phyloP scores from a whole-genome alignment of 2,797 vertebrate species.

The Masticophis lateralis region DNA sequence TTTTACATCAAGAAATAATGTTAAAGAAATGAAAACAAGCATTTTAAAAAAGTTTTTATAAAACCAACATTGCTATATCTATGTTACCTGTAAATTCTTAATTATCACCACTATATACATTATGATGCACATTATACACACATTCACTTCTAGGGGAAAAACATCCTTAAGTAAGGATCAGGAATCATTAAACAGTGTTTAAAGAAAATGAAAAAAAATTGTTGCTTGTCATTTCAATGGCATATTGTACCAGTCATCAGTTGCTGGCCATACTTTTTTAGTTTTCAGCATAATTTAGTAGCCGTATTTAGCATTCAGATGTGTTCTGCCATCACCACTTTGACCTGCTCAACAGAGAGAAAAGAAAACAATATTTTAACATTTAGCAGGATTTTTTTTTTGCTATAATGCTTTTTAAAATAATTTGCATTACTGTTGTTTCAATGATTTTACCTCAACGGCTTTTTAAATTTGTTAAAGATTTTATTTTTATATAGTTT shows the following conservation, averaged over 20 bases:
- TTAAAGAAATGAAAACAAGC: not conserved
- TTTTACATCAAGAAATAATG: not conserved
- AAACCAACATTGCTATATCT: slow-evolving; percentile 29
- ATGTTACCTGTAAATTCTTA: slow-evolving; percentile 18
- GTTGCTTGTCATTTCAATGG: slow-evolving; percentile 17
- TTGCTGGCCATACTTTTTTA: fast-evolving
- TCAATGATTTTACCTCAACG: not conserved
- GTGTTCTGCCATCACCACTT: slow-evolving; percentile 91
- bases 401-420: not conserved
- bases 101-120: slow-evolving; percentile 37
- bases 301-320: slow-evolving; percentile 95
- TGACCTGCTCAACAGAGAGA: slow-evolving; percentile 77
- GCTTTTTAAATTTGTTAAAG: not conserved
- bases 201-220: slow-evolving; percentile 32
- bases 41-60: slow-evolving; percentile 44
- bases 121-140: slow-evolving; percentile 41
- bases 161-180: not conserved
- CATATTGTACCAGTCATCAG: slow-evolving; percentile 2
- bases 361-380: not conserved
- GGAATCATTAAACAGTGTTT: slow-evolving; percentile 16
- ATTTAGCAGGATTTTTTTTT: not conserved
- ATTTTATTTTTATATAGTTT: not conserved
- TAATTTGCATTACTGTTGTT: not conserved
- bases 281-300: slow-evolving; percentile 75
- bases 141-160: slow-evolving; percentile 11